Base-by-base conservation (phyloP, 2,113 vertebrate species). In the Halcyon malimbica region DNA sequence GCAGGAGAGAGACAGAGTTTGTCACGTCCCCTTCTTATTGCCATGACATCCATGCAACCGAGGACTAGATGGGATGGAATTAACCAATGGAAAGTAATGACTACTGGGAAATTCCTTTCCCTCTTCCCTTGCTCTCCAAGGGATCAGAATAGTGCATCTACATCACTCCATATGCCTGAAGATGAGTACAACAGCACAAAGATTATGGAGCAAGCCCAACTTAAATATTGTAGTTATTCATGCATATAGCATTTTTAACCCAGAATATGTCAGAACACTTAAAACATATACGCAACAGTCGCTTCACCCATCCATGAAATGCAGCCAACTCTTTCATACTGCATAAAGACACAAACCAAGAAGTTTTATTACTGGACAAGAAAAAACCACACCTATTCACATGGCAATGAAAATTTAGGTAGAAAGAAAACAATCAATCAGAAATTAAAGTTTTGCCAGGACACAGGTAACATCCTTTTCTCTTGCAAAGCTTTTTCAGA, bases 401-500 rank as follows among this genome's bases (percentile, higher is more conserved):
- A 6, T 0, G 0, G 31, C 70, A 96, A 82, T n/a, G 44, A 78
- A 89, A 84, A 79, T 39, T 69, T 14, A 92, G 28, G 77, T 28
- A 91, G 50, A 93, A 93, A 87, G 31, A 54, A 77, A 80, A 50
- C 21, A 44, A 82, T 29, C 39, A 25, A 80, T 35, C 56, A 87
- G 51, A 94, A 96, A 64, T 50, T 46, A 79, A 78, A 71, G 54
- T 89, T 92, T 87, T 87, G 88, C 91, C 96, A 96, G 94, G 94
- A 97, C 96, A 95, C 94, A 95, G 93, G 94, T 94, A 94, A 96
- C 96, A 97, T 96, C 96, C 95, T 94, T 87, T 91, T 82, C 63
- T 86, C 59, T 89, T 87, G 70, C 28, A 86, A 84, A 89, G 74
- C 33, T 93, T 82, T 73, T 94, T 96, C 71, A 93, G 41, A 82